Base-by-base conservation (phyloP, 2,797 vertebrate genomes). In the Paramormyrops hopkinsi region DNA sequence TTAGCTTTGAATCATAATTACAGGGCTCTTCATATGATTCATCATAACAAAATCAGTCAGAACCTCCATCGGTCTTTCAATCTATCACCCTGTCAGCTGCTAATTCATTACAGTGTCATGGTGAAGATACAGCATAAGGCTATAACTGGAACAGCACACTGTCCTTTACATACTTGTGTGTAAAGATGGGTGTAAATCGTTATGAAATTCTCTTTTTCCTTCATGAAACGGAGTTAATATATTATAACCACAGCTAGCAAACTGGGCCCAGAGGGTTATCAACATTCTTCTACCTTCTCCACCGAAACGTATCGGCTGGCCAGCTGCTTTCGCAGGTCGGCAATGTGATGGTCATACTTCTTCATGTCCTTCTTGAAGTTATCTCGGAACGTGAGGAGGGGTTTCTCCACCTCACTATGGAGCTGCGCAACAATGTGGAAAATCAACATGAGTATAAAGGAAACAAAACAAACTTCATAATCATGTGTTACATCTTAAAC, bases 361-460 rank as follows among this genome's bases (percentile, higher is more conserved):
- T 98, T 99, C 98, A 99, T 97, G 95, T 99, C 99, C 91, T 99
- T 99, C 94, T 99, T 99, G 88, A 99, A 99, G 95, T 98, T 99
- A 94, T 99, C 99, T 3, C 99, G 95, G 94, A 98, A 99, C 88
- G 94, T 96, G 85, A 99, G 95, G 3, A 99, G 93, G 8, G 99
- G 98, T 83, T 99, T 99, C 93, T 99, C 99, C 46, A 99, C 98
- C 91, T 99, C 98, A 0, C 97, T 98, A 91, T 99, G 98, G 41
- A 99, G 97, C 99, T 99, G 94, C n/a, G 8, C 7, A 25, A 44
- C 1, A 37, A 22, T 12, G 12, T 29, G 41, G 19, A 79, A 19
- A 79, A 79, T 29, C 79, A 48, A 22, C 79, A 17, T 41, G 22
- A 29, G 2, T 14, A 6, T 25, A 88, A 8, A 14, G 33, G 1